Evolutionary conservation across 2,113 vertebrate genomes (phyloP).

Genomic region (Poecilia latipinna): DNA sequence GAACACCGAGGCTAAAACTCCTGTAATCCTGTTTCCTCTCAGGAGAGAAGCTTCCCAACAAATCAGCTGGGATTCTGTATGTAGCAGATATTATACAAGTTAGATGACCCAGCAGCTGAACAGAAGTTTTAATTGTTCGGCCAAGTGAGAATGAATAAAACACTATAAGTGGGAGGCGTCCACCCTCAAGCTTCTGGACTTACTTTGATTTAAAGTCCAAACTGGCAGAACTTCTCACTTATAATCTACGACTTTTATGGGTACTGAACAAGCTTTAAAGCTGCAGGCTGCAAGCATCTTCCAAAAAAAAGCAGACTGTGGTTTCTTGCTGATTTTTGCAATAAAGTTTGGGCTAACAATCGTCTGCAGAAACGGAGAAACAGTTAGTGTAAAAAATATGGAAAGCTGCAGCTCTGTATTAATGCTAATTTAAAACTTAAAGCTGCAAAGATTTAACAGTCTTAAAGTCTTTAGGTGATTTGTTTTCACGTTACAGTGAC

Average conservation of each 20-base stretch:
- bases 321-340: slow-evolving; percentile 27
- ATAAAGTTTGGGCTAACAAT: slow-evolving; percentile 29
- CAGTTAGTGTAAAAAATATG: slow-evolving; percentile 45
- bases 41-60: slow-evolving; percentile 1
- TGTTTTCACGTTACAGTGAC: slow-evolving; percentile 64
- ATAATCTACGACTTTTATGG: slow-evolving; percentile 14
- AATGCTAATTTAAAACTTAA: slow-evolving; percentile 67
- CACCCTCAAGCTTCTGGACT: background rate
- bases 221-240: slow-evolving; percentile 4
- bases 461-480: slow-evolving; percentile 78
- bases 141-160: background rate
- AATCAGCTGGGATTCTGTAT: slow-evolving; percentile 1
- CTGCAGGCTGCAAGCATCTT: slow-evolving; percentile 14
- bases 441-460: slow-evolving; percentile 80
- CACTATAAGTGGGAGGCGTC: background rate
- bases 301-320: slow-evolving; percentile 1
- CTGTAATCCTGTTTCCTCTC: slow-evolving; percentile 12
- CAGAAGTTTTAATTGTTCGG: slow-evolving; percentile 3
- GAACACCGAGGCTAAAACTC: slow-evolving; percentile 31
- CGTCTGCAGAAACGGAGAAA: slow-evolving; percentile 33
- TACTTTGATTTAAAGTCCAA: background rate
- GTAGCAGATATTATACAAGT: slow-evolving; percentile 16
- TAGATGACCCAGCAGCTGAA: background rate
- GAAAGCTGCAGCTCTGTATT: slow-evolving; percentile 32
- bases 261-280: slow-evolving; percentile 14